Conservation (phyloP, 2,113 vertebrate species). For the Cercopithecus mona region DNA sequence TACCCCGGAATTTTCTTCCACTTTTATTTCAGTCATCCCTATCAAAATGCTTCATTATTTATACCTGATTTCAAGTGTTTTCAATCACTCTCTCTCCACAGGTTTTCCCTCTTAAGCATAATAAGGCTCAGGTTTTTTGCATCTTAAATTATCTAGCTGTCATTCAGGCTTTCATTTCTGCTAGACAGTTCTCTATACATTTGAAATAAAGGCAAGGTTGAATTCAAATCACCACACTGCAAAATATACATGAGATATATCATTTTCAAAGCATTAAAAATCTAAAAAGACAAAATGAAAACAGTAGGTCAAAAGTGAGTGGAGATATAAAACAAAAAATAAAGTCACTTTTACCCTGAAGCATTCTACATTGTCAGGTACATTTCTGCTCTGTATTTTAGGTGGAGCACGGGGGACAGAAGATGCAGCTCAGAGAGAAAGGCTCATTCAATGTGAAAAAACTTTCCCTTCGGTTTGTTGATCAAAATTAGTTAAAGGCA, state of each 20-base stretch:
- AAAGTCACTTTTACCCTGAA: neutral
- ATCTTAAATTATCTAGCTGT: neutral
- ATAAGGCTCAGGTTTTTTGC: conserved; percentile 20
- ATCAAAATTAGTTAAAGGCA: neutral
- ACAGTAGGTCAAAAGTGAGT: neutral
- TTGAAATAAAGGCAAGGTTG: neutral
- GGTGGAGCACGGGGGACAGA: neutral
- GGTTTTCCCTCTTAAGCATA: neutral
- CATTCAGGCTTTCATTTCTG: neutral
- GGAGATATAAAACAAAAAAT: neutral
- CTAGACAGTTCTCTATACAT: neutral
- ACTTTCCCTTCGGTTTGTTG: neutral
- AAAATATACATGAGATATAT: neutral
- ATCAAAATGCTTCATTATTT: conserved; percentile 34
- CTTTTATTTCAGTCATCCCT: conserved; percentile 20
- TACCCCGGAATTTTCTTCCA: neutral
- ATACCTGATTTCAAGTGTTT: conserved; percentile 59
- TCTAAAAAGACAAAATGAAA: neutral
- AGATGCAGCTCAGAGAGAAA: neutral
- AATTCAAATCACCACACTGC: neutral
- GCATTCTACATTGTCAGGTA: neutral
- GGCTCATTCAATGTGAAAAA: neutral
- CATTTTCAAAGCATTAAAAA: neutral
- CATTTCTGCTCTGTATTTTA: neutral
- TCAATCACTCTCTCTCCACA: neutral